Conservation (phyloP, 2,113 vertebrate species). For the Megaleporinus macrocephalus region DNA sequence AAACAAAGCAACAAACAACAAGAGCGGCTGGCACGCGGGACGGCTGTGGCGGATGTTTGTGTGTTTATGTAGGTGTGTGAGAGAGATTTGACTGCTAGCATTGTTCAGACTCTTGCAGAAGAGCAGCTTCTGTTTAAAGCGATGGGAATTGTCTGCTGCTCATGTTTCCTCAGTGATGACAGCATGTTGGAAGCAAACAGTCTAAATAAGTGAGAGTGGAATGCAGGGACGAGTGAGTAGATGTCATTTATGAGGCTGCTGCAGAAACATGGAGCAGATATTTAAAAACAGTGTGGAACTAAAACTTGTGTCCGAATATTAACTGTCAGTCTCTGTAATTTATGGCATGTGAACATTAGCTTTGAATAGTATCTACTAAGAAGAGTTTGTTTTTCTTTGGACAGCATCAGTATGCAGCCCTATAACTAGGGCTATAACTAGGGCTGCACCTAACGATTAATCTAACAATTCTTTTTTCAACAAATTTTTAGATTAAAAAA, state of each 20-base stretch:
- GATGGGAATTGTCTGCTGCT: not conserved
- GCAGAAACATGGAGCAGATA: not conserved
- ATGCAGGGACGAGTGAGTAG: not conserved
- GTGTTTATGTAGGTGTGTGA: slow-evolving; percentile 7
- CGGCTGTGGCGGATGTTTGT: slow-evolving; percentile 40
- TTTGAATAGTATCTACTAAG: too few relatives aligned
- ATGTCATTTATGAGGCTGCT: not conserved
- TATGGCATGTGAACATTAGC: too few relatives aligned
- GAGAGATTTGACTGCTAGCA: slow-evolving; percentile 4
- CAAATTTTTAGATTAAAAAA: too few relatives aligned
- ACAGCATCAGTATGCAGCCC: too few relatives aligned
- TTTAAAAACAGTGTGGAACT: not conserved
- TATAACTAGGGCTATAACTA: too few relatives aligned
- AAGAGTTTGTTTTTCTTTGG: too few relatives aligned
- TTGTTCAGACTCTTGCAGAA: not conserved
- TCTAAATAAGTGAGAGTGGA: not conserved
- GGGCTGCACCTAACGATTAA: too few relatives aligned
- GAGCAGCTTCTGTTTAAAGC: not conserved
- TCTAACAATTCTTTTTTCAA: too few relatives aligned
- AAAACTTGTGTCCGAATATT: too few relatives aligned
- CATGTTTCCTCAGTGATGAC: not conserved
- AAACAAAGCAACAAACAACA: slow-evolving; percentile 53
- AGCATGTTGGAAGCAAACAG: not conserved
- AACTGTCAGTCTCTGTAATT: too few relatives aligned
- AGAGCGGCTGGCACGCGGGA: slow-evolving; percentile 46